Percentiles rank a stretch among this genome's conserved stretches.
phyloP scores from a whole-genome alignment of 2,888 invertebrate species.

The Nomada goodeniana region DNA sequence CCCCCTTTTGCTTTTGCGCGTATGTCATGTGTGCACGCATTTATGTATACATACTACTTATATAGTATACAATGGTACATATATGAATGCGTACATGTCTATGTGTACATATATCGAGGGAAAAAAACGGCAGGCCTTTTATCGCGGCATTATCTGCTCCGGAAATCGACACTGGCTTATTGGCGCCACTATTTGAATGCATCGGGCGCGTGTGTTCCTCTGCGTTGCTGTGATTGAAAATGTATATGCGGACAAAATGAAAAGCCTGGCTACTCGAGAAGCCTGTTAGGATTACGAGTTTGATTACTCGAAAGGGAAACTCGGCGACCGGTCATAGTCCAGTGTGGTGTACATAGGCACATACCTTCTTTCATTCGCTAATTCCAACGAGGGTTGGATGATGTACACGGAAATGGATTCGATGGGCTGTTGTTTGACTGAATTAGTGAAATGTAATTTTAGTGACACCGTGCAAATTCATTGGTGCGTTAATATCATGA shows the following conservation, averaged over 20 bases:
- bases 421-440: background rate
- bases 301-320: constrained; percentile 63
- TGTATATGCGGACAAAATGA: constrained; percentile 26
- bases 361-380: background rate
- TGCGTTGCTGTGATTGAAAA: constrained; percentile 51
- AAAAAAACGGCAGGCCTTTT: constrained; percentile 49
- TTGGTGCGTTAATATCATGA: too few relatives aligned
- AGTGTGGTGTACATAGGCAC: too few relatives aligned
- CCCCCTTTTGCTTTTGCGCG: constrained; percentile 38
- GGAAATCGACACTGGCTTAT: constrained; percentile 71
- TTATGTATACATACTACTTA: background rate
- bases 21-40: background rate
- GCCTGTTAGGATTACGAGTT: constrained; percentile 57
- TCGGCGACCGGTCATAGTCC: too few relatives aligned
- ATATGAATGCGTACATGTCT: background rate
- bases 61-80: background rate
- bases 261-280: constrained; percentile 12
- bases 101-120: constrained; percentile 1
- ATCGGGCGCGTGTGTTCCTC: constrained; percentile 12
- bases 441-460: too few relatives aligned
- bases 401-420: background rate
- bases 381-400: background rate
- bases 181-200: constrained; percentile 65
- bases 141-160: constrained; percentile 65
- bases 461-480: too few relatives aligned